Conservation (phyloP, 1,140 invertebrate genomes). For the Pachypsylla venusta region DNA sequence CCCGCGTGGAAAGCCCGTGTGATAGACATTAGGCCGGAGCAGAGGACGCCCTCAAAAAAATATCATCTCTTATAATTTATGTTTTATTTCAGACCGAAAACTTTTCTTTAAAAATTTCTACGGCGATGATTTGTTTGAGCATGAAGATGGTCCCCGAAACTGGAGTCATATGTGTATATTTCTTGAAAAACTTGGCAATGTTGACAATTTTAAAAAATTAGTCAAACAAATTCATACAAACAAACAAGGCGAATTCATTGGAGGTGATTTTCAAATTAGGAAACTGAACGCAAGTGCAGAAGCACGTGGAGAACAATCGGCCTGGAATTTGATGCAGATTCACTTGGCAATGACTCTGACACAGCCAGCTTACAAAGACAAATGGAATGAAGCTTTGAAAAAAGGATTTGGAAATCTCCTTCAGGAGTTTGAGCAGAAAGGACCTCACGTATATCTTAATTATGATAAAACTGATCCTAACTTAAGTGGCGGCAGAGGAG, state of each 20-base stretch:
- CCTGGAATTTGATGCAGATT: not conserved
- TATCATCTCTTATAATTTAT: too few relatives aligned
- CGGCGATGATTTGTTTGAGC: not conserved
- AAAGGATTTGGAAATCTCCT: not conserved
- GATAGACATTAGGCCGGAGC: too few relatives aligned
- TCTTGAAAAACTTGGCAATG: too few relatives aligned
- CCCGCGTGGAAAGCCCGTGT: too few relatives aligned
- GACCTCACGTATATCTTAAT: not conserved
- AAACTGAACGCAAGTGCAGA: not conserved
- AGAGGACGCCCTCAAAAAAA: too few relatives aligned
- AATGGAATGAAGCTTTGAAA: not conserved
- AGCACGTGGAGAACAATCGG: not conserved
- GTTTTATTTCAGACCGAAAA: not conserved
- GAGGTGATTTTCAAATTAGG: not conserved
- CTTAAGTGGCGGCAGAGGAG: not conserved
- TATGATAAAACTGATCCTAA: not conserved
- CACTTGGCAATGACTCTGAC: not conserved
- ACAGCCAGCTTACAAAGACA: not conserved
- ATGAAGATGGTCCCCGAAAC: not conserved
- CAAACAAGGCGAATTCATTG: too few relatives aligned
- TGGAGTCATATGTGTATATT: too few relatives aligned
- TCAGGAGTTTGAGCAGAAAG: not conserved
- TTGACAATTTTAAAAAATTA: too few relatives aligned
- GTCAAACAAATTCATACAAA: too few relatives aligned
- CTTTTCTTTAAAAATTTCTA: not conserved